A percentile compares a stretch with the other conserved stretches of the same genome.
phyloP scores from a whole-genome alignment of 2,888 invertebrate genomes.

The Oscheius sp. region DNA sequence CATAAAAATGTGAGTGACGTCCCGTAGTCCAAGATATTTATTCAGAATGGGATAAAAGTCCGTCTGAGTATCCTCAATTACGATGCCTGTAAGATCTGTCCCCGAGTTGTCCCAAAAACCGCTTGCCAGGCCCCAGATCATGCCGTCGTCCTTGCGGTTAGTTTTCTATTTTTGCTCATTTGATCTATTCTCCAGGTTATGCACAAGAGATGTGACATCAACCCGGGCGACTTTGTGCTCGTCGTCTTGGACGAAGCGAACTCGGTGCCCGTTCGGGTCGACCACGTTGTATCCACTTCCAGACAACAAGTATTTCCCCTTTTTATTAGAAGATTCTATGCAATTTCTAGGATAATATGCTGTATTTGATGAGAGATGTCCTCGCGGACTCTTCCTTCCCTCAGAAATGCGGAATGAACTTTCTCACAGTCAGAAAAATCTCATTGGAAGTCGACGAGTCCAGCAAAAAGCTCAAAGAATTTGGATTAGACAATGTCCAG shows the following conservation, averaged over 20 bases:
- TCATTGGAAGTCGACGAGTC: neutral
- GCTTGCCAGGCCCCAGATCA: neutral
- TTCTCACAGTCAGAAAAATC: neutral
- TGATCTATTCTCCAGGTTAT: too few relatives aligned
- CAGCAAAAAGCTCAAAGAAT: constrained; percentile 23
- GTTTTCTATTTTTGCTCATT: neutral
- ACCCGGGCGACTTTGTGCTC: neutral
- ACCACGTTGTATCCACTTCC: neutral
- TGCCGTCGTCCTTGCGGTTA: neutral
- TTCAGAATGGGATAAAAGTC: neutral
- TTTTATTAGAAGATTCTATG: neutral
- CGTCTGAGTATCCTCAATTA: neutral
- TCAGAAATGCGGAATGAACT: neutral
- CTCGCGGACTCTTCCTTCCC: neutral
- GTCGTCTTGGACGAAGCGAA: neutral
- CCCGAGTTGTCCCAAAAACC: neutral
- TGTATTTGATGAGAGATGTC: neutral
- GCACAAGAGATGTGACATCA: too few relatives aligned
- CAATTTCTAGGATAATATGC: neutral
- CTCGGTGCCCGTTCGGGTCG: neutral
- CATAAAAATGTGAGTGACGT: too few relatives aligned
- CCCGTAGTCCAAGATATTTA: too few relatives aligned
- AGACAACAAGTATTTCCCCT: neutral
- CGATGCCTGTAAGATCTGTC: neutral
- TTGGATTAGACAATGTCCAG: constrained; percentile 88